These are phyloP conservation scores for Athripsodes cinereus DNA, from an alignment of 2,888 invertebrate species.

Conservation along the genomic window DNA sequence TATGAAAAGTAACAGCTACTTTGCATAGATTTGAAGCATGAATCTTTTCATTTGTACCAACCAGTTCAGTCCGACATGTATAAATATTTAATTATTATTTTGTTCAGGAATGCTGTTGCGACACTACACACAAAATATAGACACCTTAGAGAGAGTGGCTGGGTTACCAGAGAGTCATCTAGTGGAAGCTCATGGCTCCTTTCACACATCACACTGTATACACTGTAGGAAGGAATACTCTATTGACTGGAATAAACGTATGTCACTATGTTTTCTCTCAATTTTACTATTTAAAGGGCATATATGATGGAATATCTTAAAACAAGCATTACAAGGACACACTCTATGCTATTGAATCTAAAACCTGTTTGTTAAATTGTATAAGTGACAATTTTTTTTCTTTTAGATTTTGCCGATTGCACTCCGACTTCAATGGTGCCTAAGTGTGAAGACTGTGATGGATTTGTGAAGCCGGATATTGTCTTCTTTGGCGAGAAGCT, in stretches of 20 bases:
- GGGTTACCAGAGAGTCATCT: conserved; percentile 78
- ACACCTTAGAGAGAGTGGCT: conserved; percentile 83
- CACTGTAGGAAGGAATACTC: conserved; percentile 66
- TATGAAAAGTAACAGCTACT: too few species aligned
- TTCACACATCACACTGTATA: conserved; percentile 81
- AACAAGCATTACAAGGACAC: too few species aligned
- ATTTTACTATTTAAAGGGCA: too few species aligned
- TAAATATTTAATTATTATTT: too few species aligned
- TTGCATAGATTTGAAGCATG: too few species aligned
- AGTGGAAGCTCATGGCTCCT: conserved; percentile 94
- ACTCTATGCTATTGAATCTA: too few species aligned
- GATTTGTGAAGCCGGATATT: conserved; percentile 90
- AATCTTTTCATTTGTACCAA: too few species aligned
- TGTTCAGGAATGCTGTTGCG: conserved; percentile 54
- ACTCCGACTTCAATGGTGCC: conserved; percentile 71
- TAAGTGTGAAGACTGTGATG: conserved; percentile 67
- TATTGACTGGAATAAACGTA: conserved; percentile 82
- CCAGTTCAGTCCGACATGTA: too few species aligned
- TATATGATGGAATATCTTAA: background rate
- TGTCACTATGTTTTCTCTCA: conserved; percentile 1
- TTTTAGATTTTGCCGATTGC: conserved; percentile 49
- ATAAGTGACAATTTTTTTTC: background rate
- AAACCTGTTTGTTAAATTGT: too few species aligned
- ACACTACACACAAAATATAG: conserved; percentile 89
- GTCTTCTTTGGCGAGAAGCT: conserved; percentile 93